phyloP scores from a whole-genome alignment of 2,888 invertebrate genomes.

The Bimastos eiseni region DNA sequence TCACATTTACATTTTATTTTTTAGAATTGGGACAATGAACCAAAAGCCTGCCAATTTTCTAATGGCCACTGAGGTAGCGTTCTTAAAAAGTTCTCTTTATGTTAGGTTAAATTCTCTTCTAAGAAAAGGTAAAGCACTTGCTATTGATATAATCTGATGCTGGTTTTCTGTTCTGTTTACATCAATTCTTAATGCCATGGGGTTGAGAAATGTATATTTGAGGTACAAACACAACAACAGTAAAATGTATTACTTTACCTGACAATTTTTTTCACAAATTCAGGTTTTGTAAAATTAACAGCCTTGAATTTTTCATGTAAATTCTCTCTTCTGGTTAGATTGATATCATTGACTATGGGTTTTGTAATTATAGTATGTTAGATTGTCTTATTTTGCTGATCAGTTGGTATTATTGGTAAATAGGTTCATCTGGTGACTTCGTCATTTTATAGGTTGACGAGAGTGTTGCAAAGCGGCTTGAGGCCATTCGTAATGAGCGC shows the following conservation, averaged over 20 bases:
- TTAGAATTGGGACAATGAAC: background rate
- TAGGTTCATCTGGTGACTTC: background rate
- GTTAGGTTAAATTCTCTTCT: background rate
- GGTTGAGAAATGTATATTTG: background rate
- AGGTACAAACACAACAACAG: background rate
- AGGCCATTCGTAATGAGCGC: constrained; percentile 7
- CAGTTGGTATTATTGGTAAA: background rate
- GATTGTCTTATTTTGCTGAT: background rate
- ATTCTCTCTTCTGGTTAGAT: background rate
- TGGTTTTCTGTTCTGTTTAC: background rate
- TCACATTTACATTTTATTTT: background rate
- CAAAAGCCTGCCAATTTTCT: constrained; percentile 5
- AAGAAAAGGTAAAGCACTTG: background rate
- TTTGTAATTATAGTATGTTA: background rate
- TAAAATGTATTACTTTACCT: background rate
- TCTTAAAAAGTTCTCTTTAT: background rate
- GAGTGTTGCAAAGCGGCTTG: background rate
- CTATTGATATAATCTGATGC: background rate
- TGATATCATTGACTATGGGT: background rate
- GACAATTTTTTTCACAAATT: background rate
- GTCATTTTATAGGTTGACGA: background rate
- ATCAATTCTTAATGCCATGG: background rate
- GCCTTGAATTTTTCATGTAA: background rate
- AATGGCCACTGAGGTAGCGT: background rate
- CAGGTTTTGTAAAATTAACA: background rate